Conservation (phyloP, 2,797 vertebrate species). For the Melanotaenia pygmaea region DNA sequence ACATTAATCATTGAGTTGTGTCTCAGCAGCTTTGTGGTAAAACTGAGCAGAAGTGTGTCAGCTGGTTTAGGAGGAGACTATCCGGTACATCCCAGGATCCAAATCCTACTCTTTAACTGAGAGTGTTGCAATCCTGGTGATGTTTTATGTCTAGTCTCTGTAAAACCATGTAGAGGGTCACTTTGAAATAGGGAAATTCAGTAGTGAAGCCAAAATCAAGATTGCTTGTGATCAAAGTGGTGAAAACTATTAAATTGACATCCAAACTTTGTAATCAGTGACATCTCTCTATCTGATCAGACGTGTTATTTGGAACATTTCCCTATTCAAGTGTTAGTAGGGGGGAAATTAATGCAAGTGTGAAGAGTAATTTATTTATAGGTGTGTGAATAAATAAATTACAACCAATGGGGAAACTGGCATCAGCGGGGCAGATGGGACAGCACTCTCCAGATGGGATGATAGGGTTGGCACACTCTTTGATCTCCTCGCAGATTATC, state of each 20-base stretch:
- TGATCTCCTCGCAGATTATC: conserved; percentile 94
- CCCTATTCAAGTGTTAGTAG: conserved; percentile 61
- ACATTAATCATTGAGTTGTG: conserved; percentile 19
- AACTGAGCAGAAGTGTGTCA: conserved; percentile 46
- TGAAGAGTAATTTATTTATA: conserved; percentile 92
- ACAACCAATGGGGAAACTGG: conserved; percentile 87
- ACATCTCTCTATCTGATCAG: conserved; percentile 8
- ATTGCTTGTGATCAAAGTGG: neutral
- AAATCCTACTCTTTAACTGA: conserved; percentile 27
- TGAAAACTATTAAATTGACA: conserved; percentile 5
- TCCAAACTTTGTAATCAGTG: neutral
- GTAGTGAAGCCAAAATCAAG: conserved; percentile 4
- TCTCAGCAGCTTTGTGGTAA: conserved; percentile 34
- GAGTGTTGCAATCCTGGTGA: conserved; percentile 32
- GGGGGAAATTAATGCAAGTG: conserved; percentile 61
- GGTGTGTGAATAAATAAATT: conserved; percentile 93
- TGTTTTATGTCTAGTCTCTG: conserved; percentile 50
- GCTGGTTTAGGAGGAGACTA: conserved; percentile 47
- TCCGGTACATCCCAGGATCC: conserved; percentile 44
- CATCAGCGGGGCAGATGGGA: conserved; percentile 90
- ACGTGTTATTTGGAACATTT: conserved; percentile 31
- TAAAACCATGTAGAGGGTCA: conserved; percentile 31
- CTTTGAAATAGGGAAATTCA: conserved; percentile 60
- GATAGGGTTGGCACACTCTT: conserved; percentile 90
- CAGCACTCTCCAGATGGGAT: conserved; percentile 97